Evolutionary conservation across 2,797 vertebrate species (phyloP), one percentile per base, ranked within the genome.

Genomic region (Macrochelys suwanniensis): DNA sequence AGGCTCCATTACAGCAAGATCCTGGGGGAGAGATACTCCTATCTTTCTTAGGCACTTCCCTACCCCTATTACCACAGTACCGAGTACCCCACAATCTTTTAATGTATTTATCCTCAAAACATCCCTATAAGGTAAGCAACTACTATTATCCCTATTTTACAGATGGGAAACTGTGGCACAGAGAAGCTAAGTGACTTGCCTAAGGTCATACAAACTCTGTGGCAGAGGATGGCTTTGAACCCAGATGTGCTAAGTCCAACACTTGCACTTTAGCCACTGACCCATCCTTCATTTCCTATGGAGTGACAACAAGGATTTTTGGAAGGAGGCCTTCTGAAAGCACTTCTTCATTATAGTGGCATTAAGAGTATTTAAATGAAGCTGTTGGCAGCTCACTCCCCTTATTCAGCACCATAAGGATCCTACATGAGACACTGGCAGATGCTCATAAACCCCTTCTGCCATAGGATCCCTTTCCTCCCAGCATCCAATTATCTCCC

Each of bases 251-350:
- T 59, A 96, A 86, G 45, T 92, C 49, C 51, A 2, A 68, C 23
- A 80, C 15, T 26, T 5, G 5, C 11, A 74, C 12, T 23, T 23
- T 74, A 47, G 42, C 42, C 25, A 11, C 21, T 45, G 25, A 33
- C 15, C 61, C n/a, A 37, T 21, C 65, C 65, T 68, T 68, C 33
- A 23, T 37, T 37, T 37, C 19, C n/a, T 21, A 37, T 76, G 42
- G 47, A 47, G 23, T 84, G 50, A 26, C 31, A 88, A 68, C 47
- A 96, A 96, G 92, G 56, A 93, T 77, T 11, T 0, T 61, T 11
- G 16, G 23, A 86, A 92, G 61, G 1, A 90, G 47, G 7, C 80
- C 92, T 91, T 88, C 74, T 93, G 78, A 76, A 96, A 89, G 53
- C 37, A 93, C 85, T 81, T 5, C 11, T 92, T 86, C 82, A 83